These are phyloP conservation scores for Tortrix viridana DNA, from an alignment of 2,888 invertebrate species.

Conservation along the genomic window DNA sequence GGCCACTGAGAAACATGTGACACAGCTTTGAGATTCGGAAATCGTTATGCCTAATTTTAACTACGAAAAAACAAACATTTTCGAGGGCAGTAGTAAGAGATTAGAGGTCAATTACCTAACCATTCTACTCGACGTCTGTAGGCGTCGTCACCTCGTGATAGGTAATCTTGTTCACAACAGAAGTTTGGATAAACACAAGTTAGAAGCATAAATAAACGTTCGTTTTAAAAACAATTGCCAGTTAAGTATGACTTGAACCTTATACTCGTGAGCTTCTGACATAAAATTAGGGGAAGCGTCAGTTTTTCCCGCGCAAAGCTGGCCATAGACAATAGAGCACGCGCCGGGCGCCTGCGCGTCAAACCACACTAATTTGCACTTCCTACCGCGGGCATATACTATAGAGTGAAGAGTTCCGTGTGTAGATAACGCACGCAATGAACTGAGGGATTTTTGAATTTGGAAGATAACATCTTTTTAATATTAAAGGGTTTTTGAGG, in stretches of 20 bases:
- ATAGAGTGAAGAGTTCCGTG: constrained; percentile 18
- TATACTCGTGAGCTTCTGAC: constrained; percentile 14
- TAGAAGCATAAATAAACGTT: neutral
- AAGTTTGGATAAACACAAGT: neutral
- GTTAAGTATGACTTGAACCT: constrained; percentile 19
- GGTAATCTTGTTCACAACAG: too few species aligned
- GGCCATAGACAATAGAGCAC: constrained; percentile 51
- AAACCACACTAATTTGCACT: constrained; percentile 54
- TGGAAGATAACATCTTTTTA: constrained; percentile 24
- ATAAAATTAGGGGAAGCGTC: constrained; percentile 43
- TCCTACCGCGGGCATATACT: constrained; percentile 48
- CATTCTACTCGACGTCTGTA: too few species aligned
- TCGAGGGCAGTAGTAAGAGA: too few species aligned
- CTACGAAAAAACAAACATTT: too few species aligned
- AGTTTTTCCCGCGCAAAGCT: constrained; percentile 40
- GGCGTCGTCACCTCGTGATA: too few species aligned
- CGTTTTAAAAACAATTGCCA: constrained; percentile 20
- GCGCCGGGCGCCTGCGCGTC: constrained; percentile 47
- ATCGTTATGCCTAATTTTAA: too few species aligned
- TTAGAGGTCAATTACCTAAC: too few species aligned
- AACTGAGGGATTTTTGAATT: constrained; percentile 25
- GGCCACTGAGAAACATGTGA: too few species aligned
- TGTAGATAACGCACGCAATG: constrained; percentile 31
- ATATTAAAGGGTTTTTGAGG: constrained; percentile 19
- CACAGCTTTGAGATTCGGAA: too few species aligned